These are phyloP conservation scores for Sicus ferrugineus DNA, from an alignment of 2,888 invertebrate genomes.

Conservation along the genomic window DNA sequence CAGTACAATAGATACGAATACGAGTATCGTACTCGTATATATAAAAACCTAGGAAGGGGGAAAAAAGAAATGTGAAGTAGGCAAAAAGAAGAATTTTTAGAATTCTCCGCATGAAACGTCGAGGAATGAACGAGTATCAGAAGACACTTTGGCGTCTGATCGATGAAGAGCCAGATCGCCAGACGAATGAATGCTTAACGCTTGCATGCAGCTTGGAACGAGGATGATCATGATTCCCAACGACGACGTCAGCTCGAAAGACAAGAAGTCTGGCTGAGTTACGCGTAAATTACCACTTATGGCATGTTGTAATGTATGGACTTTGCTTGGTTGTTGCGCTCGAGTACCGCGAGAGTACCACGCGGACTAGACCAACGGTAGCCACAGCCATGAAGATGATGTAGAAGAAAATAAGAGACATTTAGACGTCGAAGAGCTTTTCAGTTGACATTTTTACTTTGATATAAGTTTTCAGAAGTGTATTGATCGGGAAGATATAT, in stretches of 20 bases:
- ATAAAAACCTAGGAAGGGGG: background rate
- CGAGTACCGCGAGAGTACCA: too few species aligned
- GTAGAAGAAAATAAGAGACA: conserved; percentile 25
- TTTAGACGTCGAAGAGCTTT: conserved; percentile 17
- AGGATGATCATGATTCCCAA: conserved; percentile 34
- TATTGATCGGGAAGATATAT: background rate
- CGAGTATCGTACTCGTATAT: too few species aligned
- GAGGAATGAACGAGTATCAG: conserved; percentile 29
- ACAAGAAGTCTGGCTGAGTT: conserved; percentile 46
- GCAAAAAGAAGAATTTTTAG: conserved; percentile 38
- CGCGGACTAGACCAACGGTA: conserved; percentile 25
- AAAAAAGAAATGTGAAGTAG: conserved; percentile 12
- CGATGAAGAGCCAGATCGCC: conserved; percentile 23
- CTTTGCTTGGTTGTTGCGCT: conserved; percentile 12
- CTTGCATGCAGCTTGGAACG: conserved; percentile 40
- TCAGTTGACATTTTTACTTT: conserved; percentile 24
- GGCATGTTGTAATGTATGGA: conserved; percentile 30
- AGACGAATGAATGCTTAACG: conserved; percentile 12
- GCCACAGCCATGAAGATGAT: conserved; percentile 17
- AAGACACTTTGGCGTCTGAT: conserved; percentile 39
- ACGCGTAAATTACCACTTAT: conserved; percentile 43
- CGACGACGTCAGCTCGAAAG: conserved; percentile 33
- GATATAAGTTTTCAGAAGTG: background rate
- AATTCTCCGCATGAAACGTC: conserved; percentile 41
- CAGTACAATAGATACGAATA: background rate